These are phyloP conservation scores for Erethizon dorsatum DNA, from an alignment of 2,797 vertebrate genomes.

Conservation along the genomic window DNA sequence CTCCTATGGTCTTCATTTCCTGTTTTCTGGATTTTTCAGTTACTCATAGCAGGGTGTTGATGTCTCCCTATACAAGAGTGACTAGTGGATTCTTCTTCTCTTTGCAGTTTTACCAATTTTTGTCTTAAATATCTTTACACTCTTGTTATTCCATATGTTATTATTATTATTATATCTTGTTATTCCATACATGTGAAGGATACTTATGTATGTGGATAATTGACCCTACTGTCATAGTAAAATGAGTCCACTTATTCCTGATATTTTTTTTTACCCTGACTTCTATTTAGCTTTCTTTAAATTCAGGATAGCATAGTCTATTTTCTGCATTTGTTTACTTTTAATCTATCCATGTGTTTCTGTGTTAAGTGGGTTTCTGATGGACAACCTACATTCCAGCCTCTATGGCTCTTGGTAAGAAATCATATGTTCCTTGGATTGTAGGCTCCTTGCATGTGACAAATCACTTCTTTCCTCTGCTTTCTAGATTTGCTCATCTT, in stretches of 20 bases:
- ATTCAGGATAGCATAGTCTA: background rate
- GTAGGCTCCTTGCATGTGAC: background rate
- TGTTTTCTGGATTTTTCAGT: background rate
- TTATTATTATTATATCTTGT: too few relatives aligned
- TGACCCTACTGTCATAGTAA: background rate
- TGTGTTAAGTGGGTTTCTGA: background rate
- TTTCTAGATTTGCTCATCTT: background rate
- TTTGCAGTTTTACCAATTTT: background rate
- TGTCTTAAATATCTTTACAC: background rate
- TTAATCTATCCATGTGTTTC: background rate
- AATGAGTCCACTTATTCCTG: background rate
- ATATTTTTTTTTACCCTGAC: background rate
- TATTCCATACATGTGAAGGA: background rate
- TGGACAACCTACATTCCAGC: background rate
- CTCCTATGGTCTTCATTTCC: background rate
- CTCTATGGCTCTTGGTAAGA: background rate
- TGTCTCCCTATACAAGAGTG: background rate
- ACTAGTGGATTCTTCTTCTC: background rate
- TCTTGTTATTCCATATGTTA: background rate
- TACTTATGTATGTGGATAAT: background rate
- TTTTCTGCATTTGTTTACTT: background rate
- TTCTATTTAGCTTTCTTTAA: background rate
- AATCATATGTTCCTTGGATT: background rate
- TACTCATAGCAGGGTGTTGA: background rate
- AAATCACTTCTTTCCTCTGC: background rate